These are phyloP conservation scores for Platalea minor DNA, from an alignment of 2,797 vertebrate species.

Conservation along the genomic window DNA sequence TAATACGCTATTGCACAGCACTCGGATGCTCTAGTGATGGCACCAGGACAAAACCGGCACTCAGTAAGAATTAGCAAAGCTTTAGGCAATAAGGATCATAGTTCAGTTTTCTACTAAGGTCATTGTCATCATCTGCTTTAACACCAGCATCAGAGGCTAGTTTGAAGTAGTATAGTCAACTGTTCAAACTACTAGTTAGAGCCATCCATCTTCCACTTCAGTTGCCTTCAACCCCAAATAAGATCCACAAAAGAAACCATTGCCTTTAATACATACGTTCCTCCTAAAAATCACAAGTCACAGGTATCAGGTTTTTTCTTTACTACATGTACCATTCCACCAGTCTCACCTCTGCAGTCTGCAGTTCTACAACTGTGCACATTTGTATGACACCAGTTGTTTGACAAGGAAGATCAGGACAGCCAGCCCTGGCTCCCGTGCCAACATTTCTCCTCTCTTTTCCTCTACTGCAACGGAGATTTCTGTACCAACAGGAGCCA, in stretches of 20 bases:
- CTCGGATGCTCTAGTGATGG: not conserved
- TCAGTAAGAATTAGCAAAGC: not conserved
- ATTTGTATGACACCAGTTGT: not conserved
- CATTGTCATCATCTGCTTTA: not conserved
- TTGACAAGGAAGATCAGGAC: not conserved
- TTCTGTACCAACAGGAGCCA: not conserved
- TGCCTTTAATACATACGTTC: not conserved
- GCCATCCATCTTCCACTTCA: not conserved
- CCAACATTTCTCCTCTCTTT: not conserved
- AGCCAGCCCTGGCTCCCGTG: not conserved
- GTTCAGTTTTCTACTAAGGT: not conserved
- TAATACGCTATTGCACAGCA: rapidly evolving
- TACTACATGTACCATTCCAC: not conserved
- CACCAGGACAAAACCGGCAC: not conserved
- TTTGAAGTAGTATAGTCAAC: not conserved
- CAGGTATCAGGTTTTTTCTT: not conserved
- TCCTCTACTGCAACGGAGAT: not conserved
- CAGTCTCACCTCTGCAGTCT: not conserved
- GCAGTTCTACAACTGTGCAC: not conserved
- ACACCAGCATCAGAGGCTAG: not conserved
- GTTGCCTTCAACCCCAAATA: not conserved
- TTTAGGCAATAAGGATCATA: not conserved
- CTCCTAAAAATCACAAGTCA: not conserved
- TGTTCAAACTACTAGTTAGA: not conserved
- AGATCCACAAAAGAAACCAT: not conserved